Base-by-base conservation (phyloP, 2,113 vertebrate genomes). In the Galeopterus variegatus region DNA sequence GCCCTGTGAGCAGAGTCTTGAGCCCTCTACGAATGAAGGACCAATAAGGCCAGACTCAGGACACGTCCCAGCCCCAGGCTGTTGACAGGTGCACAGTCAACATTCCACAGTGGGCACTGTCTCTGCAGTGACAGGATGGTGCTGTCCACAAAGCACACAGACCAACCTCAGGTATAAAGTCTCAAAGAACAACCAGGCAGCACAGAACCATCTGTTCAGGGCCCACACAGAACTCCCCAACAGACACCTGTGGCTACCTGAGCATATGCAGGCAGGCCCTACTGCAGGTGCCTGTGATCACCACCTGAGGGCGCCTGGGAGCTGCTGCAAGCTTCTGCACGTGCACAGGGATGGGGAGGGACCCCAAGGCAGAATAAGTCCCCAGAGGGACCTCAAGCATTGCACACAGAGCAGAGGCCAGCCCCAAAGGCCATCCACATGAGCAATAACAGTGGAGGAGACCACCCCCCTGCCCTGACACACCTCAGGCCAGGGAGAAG, bases 31-130 rank as follows among this genome's bases (percentile, higher is more conserved):
- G 21, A 26, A 54, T 5, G 19, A 41, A 28, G 5, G 18, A 6
- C 31, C 64, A 54, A 13, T 56, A 54, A 13, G 80, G 77, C 33
- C 56, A 62, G 69, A 6, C 73, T 36, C n/a, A 13, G 45, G 50
- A 82, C 8, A 3, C 7, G 33, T 65, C 84, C 50, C 45, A 70
- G 73, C 8, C 67, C 58, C 48, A 50, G 60, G 24, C 31, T 36
- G 80, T n/a, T n/a, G 64, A 3, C 56, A n/a, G 1, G 24, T 17
- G 28, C 89, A 54, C 11, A 14, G 75, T 18, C 56, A 8, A 1
- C 26, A 17, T 7, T 60, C 48, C 10, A 0, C 24, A 41, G 83
- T 1, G 3, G 36, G 65, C 17, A 9, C 3, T 2, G 14, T 67
- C n/a, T 60, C 67, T 70, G 24, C 41, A 36, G 60, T 12, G 77